Conservation (phyloP, 2,797 vertebrate genomes). For the Myiotriccus ornatus region DNA sequence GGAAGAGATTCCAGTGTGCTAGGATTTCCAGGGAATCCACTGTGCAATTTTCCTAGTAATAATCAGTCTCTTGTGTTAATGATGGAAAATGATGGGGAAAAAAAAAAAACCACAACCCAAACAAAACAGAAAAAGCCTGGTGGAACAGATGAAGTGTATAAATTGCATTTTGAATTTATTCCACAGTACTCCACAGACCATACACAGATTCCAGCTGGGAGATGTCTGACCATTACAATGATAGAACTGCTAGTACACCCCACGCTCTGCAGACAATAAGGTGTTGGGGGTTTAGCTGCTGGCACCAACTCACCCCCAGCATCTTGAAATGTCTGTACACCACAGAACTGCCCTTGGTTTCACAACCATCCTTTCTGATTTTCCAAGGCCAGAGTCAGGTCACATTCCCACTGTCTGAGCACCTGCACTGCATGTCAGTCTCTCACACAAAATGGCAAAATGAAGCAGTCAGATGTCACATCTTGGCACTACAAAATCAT, state of each 20-base stretch:
- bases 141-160: neutral
- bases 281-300: neutral
- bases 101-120: neutral
- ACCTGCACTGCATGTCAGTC: neutral
- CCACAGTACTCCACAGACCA: neutral
- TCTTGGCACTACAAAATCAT: neutral
- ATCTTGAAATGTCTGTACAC: neutral
- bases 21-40: neutral
- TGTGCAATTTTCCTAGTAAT: neutral
- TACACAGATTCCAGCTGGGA: neutral
- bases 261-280: neutral
- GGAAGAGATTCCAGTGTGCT: neutral
- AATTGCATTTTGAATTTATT: neutral
- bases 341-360: neutral
- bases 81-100: accelerated
- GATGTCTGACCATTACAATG: neutral
- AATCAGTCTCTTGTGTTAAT: neutral
- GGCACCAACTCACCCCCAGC: neutral
- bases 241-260: neutral
- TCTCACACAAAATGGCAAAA: neutral
- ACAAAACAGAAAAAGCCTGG: neutral
- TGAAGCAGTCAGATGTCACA: neutral
- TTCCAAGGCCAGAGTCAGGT: neutral
- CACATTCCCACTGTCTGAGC: neutral
- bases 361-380: neutral